These are phyloP conservation scores for Holothuria glaberrima DNA, from an alignment of 35 echinoderm and acorn worm genomes.

Conservation along the genomic window DNA sequence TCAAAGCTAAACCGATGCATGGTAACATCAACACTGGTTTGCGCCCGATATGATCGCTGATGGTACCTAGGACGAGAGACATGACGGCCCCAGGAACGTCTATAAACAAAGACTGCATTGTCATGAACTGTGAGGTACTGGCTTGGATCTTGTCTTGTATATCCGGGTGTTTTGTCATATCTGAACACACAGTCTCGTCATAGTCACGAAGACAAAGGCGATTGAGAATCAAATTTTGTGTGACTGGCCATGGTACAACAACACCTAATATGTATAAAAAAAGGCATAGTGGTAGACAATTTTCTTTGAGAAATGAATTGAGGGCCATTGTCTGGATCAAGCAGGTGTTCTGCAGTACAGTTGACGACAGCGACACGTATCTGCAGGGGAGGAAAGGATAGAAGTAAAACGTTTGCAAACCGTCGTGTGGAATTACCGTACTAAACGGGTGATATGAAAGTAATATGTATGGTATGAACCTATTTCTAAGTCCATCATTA, in stretches of 20 bases:
- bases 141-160: slow-evolving; percentile 71
- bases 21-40: slow-evolving; percentile 73
- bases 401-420: too few species aligned
- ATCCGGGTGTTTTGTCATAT: slow-evolving; percentile 66
- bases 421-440: too few species aligned
- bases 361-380: too few species aligned
- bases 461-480: too few species aligned
- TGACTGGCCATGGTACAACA: slow-evolving; percentile 74
- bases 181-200: slow-evolving; percentile 62
- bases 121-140: slow-evolving; percentile 62
- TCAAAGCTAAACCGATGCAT: slow-evolving; percentile 44
- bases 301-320: not conserved
- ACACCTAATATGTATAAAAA: slow-evolving; percentile 77
- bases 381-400: too few species aligned
- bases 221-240: slow-evolving; percentile 75
- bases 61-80: slow-evolving; percentile 72
- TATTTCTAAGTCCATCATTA: too few species aligned
- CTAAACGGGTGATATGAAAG: too few species aligned
- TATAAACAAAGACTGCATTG: slow-evolving; percentile 52
- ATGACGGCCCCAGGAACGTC: slow-evolving; percentile 70
- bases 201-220: slow-evolving; percentile 58
- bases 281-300: slow-evolving; percentile 28
- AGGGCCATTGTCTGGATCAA: too few species aligned
- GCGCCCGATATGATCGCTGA: slow-evolving; percentile 80
- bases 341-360: too few species aligned